Base-by-base conservation (phyloP, 2,888 invertebrate genomes). In the Cephus sareptanus region DNA sequence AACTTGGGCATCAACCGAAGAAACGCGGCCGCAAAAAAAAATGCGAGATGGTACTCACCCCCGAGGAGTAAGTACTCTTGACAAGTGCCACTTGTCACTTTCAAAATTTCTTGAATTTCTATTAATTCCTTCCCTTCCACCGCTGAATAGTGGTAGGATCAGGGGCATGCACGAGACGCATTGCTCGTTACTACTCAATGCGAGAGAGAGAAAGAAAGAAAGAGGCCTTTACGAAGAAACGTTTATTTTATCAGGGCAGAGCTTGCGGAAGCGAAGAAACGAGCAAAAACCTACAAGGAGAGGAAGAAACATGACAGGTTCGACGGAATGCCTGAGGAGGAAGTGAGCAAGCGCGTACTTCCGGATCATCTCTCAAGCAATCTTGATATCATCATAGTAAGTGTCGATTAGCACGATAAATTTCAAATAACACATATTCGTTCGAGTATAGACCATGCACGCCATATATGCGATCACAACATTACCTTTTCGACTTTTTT, bases 331-430 rank as follows among this genome's bases (percentile, higher is more conserved):
- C 96, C 97, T 81, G 98, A 98, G 92, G 98, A 98, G 92, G 98
- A 99, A 93, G 98, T 99, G 74, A 95, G 97, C 80, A 96, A 97
- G 89, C 94, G 98, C 88, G 97, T 97, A 85, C 94, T 99, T 91
- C 98, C 99, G 81, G 99, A 99, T 93, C 98, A 98, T 92, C 94
- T 99, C 84, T 94, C 96, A 40, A 95, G 95, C 92, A 97, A 98
- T 93, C 95, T 99, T 92, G 99, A 99, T 94, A 98, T 99, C 93
- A 96, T 99, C 92, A 98, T 99, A 94, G 98, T 99, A 95, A 97
- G 98, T 96, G 93, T 69, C 71, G 71, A 71, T 71, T 30, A 71
- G 31, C 71, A 33, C 31, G 12, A 31, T 31, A 15, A 12, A 31
- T 56, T 23, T 56, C 6, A 56, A 15, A 23, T 23, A 56, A 23